Evolutionary conservation across 1,140 invertebrate species (phyloP), one percentile per base, ranked within the genome.

Genomic region (Zaprionus africanus): DNA sequence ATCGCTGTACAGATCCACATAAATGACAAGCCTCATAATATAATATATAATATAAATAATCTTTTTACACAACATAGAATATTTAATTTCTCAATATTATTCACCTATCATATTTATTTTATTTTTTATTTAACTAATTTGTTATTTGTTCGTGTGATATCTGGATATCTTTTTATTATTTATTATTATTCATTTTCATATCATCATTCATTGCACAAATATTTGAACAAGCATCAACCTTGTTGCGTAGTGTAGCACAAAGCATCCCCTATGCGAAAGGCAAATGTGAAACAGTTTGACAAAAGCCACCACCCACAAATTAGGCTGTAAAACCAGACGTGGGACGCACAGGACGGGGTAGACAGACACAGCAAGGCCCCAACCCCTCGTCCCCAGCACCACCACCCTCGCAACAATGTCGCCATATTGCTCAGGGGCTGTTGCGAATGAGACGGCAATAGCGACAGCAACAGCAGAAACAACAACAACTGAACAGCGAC

Each of bases 281-380:
- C 53, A 84, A 87, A 85, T 85, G 56, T 88, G 85, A 88, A 88
- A 88, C 85, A 77, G 78, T 88, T 86, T 88, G 86, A 81, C 79
- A 88, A 88, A 85, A 90, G 85, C 85, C 71, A 88, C 85, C 85
- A 88, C 85, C 85, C 85, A 88, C 85, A 88, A 88, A 88, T 88
- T 88, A 90, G 85, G 76, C 85, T 85, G 67, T 64, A 78, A 63
- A 71, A 70, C 67, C 72, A 77, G 62, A 72, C 68, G 51, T 19
- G 59, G 61, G 28, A 59, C 73, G 60, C 3, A 19, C 12, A 49
- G 36, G 36, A 60, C 64, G 31, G 11, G 17, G 41, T n/a, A 41
- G 72, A 61, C 70, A 60, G 63, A 59, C 41, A 49, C 2, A 26
- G 53, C 26, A 17, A 13, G 31, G 53, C 11, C 72, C 36, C 28